These are phyloP conservation scores for Harpagifer antarcticus DNA, from an alignment of 2,797 vertebrate genomes.

Conservation along the genomic window DNA sequence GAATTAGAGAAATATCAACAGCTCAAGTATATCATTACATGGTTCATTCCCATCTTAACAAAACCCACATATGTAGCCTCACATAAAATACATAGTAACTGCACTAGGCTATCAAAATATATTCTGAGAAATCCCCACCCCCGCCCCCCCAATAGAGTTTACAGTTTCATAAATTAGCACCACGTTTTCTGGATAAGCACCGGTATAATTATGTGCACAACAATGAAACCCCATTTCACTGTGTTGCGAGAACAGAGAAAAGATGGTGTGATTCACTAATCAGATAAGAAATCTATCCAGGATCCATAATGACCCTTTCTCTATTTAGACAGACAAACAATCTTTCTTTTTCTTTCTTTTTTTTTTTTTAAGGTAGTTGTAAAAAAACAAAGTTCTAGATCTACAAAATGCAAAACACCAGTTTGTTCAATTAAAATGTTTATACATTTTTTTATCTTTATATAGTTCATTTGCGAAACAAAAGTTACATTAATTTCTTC, in stretches of 20 bases:
- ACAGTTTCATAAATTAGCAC: slow-evolving; percentile 86
- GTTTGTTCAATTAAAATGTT: slow-evolving; percentile 51
- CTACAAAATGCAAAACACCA: slow-evolving; percentile 70
- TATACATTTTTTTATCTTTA: slow-evolving; percentile 46
- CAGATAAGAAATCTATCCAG: slow-evolving; percentile 31
- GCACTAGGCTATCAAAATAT: slow-evolving; percentile 79
- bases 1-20: slow-evolving; percentile 69
- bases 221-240: slow-evolving; percentile 78
- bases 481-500: slow-evolving; percentile 58
- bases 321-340: slow-evolving; percentile 47
- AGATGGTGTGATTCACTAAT: slow-evolving; percentile 38
- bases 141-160: slow-evolving; percentile 53
- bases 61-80: slow-evolving; percentile 64
- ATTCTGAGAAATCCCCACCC: slow-evolving; percentile 56
- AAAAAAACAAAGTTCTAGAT: slow-evolving; percentile 62
- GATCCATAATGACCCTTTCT: slow-evolving; percentile 49
- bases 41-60: slow-evolving; percentile 63
- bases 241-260: slow-evolving; percentile 66
- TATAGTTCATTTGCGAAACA: slow-evolving; percentile 53
- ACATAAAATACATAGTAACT: slow-evolving; percentile 82
- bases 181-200: slow-evolving; percentile 78
- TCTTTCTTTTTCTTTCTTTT: slow-evolving; percentile 23
- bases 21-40: slow-evolving; percentile 73
- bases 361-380: slow-evolving; percentile 39
- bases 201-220: slow-evolving; percentile 76